These are phyloP conservation scores for Geopemphigus sp. DNA, from an alignment of 1,140 invertebrate species.

Conservation along the genomic window DNA sequence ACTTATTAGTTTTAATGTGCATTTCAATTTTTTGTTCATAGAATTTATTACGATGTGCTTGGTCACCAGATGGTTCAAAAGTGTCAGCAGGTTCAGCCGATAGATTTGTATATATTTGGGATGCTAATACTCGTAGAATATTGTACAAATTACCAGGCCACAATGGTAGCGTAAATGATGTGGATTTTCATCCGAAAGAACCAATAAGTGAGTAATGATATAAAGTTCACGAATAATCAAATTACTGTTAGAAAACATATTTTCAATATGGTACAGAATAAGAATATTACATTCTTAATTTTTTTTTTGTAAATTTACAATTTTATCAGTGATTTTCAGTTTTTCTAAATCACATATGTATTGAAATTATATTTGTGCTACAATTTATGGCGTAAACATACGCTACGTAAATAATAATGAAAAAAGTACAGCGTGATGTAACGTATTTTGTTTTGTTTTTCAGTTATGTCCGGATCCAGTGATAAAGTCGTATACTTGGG, in stretches of 20 bases:
- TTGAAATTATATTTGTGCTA: not conserved
- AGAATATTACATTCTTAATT: no score
- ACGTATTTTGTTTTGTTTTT: slow-evolving; percentile 56
- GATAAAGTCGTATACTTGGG: slow-evolving; percentile 96
- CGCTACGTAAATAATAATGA: not conserved
- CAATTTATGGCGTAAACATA: no score
- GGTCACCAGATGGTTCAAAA: slow-evolving; percentile 83
- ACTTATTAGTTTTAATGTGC: not conserved
- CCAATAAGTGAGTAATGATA: slow-evolving; percentile 71
- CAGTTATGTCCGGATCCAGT: slow-evolving; percentile 87
- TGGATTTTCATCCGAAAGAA: slow-evolving; percentile 94
- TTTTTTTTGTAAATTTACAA: no score
- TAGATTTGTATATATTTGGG: slow-evolving; percentile 95
- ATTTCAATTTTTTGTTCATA: slow-evolving; percentile 52
- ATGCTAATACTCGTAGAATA: slow-evolving; percentile 85
- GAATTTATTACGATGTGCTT: slow-evolving; percentile 82
- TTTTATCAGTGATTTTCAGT: no score
- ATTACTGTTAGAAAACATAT: no score
- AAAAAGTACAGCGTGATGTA: no score
- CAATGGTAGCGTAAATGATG: slow-evolving; percentile 94
- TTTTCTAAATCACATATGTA: no score
- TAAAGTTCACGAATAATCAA: no score
- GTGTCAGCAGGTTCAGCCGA: slow-evolving; percentile 91
- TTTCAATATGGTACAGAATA: no score
- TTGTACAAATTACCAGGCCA: slow-evolving; percentile 98